Evolutionary conservation across 1,140 invertebrate species (phyloP), one percentile per base, ranked within the genome.

Genomic region (Temnothorax longispinosus): DNA sequence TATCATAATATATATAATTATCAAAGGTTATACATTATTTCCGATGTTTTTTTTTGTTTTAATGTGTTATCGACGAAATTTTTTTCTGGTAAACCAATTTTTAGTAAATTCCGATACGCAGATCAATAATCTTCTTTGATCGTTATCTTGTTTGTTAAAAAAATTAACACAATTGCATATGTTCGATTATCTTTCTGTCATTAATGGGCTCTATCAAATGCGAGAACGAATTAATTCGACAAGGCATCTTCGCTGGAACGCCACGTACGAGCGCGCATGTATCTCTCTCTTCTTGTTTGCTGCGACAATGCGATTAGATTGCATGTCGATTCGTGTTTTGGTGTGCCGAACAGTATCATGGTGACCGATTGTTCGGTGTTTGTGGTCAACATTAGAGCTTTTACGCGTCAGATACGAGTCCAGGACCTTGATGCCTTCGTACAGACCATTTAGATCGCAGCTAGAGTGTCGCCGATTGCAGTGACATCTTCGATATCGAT

Each of bases 341-440:
- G 92, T 0, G 93, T 93, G 0, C 88, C 93, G 44, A 94, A 94
- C 7, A 93, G 50, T 86, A 92, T 93, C n/a, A 91, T 76, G 4
- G 91, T 69, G 35, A 92, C 88, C 38, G 90, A 90, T 15, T 87
- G 87, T 6, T 6, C 58, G 76, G 3, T 62, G 41, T 7, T 44
- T 7, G 3, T 60, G 54, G 0, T 8, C 3, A 2, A 65, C 18
- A 8, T 76, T 21, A 32, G 60, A 0, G 0, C 27, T 62, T 35
- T 38, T 87, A 0, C 47, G 65, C 13, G 90, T 92, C 6, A 95
- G 52, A 52, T 93, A 95, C 1, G 87, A 89, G 60, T 95, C 95
- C 0, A 95, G 75, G 8, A 92, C 85, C 44, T 90, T 93, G 21
- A 95, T 93, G 10, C 93, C 91, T 32, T 95, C 93, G 65, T 92